Evolutionary conservation across 53 echinoderm and acorn worm genomes (phyloP), one percentile per base, ranked within the genome.

Genomic region (Antedon mediterranea): DNA sequence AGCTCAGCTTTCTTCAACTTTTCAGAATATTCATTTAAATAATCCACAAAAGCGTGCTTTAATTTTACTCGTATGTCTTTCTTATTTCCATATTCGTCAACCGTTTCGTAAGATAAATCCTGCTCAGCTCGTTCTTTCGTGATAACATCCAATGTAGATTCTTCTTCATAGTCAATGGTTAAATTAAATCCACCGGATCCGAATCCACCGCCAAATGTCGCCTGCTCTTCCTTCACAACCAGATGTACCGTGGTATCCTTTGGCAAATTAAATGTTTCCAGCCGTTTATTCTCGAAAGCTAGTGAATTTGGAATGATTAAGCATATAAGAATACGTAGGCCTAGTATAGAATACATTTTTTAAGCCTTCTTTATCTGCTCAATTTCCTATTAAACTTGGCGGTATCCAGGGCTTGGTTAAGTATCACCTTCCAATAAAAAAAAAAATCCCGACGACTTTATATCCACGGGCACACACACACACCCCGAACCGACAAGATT

Each of bases 21-120:
- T 2, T 57, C 57, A 57, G 41, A 73, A 86, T 90, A 90, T 3
- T 32, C 43, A 32, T 90, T 90, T 0, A 93, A 43, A 72, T 93
- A 93, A 34, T 80, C 75, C 29, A 88, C 84, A 42, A 93, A 86
- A 13, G 78, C 29, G 14, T 86, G 79, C 28, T 88, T 75, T 32
- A 86, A 33, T 0, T 76, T 80, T n/a, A 86, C 75, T 28, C 78
- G 79, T 3, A 87, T 81, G 29, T 81, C 75, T 76, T 83, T 84
- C 30, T 81, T 77, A 26, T 75, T 74, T 28, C 81, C 90, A 30
- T 89, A 81, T 29, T 80, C 78, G 41, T 72, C 77, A 26, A 84
- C 75, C 23, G 76, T 85, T 32, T 85, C 77, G 72, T 76, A 85
- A 28, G 81, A 81, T 18, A 81, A 57, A 18, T 57, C 57, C 11